These are phyloP conservation scores for Conchocele bisecta DNA, from an alignment of 2,888 invertebrate species.

Conservation along the genomic window DNA sequence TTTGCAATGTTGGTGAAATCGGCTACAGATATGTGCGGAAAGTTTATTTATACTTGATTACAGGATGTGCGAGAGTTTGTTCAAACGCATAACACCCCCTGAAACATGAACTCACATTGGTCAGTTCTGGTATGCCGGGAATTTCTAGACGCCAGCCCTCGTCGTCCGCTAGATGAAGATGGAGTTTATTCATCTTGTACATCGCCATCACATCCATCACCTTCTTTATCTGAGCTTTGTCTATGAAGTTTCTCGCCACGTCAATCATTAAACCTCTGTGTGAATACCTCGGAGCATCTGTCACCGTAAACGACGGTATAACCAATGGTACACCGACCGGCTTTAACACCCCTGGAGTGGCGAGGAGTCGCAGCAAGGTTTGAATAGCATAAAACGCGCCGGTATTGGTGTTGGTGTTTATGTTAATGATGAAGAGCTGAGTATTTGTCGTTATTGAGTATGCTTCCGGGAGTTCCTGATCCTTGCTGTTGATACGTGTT, in stretches of 20 bases:
- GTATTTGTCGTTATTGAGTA: no score
- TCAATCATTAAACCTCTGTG: slow-evolving; percentile 75
- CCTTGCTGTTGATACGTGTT: slow-evolving; percentile 29
- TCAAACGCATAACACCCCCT: no score
- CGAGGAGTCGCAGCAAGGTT: slow-evolving; percentile 62
- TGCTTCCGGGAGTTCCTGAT: slow-evolving; percentile 55
- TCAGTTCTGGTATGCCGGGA: slow-evolving; percentile 78
- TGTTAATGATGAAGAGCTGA: no score
- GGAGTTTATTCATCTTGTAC: slow-evolving; percentile 80
- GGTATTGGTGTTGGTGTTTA: slow-evolving; percentile 45
- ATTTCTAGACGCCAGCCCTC: slow-evolving; percentile 81
- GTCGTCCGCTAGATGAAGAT: slow-evolving; percentile 80
- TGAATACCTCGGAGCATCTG: slow-evolving; percentile 72
- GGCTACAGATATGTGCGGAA: no score
- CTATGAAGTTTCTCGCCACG: slow-evolving; percentile 77
- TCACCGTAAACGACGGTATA: slow-evolving; percentile 58
- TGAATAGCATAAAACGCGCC: slow-evolving; percentile 76
- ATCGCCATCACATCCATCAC: slow-evolving; percentile 77
- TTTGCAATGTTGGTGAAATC: no score
- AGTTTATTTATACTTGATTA: no score
- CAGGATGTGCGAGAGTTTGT: no score
- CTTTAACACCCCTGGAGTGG: slow-evolving; percentile 15
- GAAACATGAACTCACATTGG: slow-evolving; percentile 68
- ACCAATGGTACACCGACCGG: slow-evolving; percentile 13
- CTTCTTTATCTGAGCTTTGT: slow-evolving; percentile 63